A percentile compares a stretch with the other conserved stretches of the same genome.
Evolutionary conservation across 1,140 invertebrate species (phyloP).

Genomic region (Achroia grisella): DNA sequence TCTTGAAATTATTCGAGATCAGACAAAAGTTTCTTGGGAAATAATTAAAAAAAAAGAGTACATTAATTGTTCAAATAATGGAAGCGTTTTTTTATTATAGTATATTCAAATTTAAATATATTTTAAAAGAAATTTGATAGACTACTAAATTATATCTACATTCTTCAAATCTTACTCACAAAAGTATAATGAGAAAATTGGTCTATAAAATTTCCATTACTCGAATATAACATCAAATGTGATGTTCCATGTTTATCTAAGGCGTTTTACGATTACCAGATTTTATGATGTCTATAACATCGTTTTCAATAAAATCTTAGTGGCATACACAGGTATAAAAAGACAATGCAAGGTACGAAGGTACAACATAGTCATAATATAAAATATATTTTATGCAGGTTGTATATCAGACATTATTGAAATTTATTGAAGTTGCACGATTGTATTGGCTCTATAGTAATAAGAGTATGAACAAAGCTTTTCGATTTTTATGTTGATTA

Average conservation of each 20-base stretch:
- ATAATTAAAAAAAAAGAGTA: constrained; percentile 8
- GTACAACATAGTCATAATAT: constrained; percentile 37
- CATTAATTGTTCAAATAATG: too few relatives aligned
- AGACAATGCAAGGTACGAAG: constrained; percentile 40
- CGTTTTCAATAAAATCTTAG: constrained; percentile 44
- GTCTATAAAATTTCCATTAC: constrained; percentile 43
- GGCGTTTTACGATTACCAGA: constrained; percentile 29
- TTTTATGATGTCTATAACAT: constrained; percentile 48
- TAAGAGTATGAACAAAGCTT: background rate
- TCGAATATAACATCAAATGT: constrained; percentile 25
- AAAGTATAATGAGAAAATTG: constrained; percentile 21
- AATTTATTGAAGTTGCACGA: constrained; percentile 15
- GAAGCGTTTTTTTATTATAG: too few relatives aligned
- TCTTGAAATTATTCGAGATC: constrained; percentile 27
- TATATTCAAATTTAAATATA: too few relatives aligned
- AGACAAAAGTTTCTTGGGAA: constrained; percentile 21
- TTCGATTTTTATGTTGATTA: too few relatives aligned
- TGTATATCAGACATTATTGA: constrained; percentile 13
- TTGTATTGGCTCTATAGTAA: constrained; percentile 4
- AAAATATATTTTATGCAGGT: constrained; percentile 33
- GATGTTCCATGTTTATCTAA: constrained; percentile 34
- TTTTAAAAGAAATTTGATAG: too few relatives aligned
- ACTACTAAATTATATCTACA: too few relatives aligned
- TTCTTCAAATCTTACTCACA: too few relatives aligned
- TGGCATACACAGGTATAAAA: constrained; percentile 33